Percentiles rank a stretch among this genome's conserved stretches.
These are phyloP conservation scores for Dione vanillae DNA, from an alignment of 2,888 invertebrate species.

Conservation along the genomic window DNA sequence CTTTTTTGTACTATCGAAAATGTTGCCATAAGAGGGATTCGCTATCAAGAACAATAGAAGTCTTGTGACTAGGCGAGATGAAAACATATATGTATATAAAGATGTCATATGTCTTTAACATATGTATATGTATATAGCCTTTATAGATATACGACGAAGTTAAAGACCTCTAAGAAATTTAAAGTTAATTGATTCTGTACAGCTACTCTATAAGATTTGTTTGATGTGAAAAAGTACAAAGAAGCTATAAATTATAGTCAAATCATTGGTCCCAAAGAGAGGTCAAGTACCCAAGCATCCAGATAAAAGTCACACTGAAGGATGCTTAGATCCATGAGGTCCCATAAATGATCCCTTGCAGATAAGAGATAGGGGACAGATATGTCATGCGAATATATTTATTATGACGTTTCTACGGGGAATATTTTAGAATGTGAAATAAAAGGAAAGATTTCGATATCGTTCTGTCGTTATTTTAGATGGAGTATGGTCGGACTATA, in stretches of 20 bases:
- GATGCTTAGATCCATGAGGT: slow-evolving; percentile 14
- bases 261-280: background rate
- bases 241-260: background rate
- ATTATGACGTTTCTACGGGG: background rate
- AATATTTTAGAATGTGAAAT: slow-evolving; percentile 1
- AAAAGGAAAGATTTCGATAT: background rate
- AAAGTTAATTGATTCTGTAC: no score
- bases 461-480: slow-evolving; percentile 10
- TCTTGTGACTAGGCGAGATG: no score
- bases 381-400: background rate
- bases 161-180: no score
- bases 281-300: slow-evolving; percentile 9
- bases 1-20: no score
- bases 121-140: no score
- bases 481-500: slow-evolving; percentile 7
- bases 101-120: no score
- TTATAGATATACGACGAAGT: no score
- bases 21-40: no score
- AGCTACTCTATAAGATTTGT: no score
- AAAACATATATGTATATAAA: no score
- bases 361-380: slow-evolving; percentile 15
- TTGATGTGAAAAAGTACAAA: background rate
- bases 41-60: no score
- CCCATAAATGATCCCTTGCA: slow-evolving; percentile 12
- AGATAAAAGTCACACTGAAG: slow-evolving; percentile 24